Conservation (phyloP, 2,113 vertebrate species). For the Myotis brandtii region DNA sequence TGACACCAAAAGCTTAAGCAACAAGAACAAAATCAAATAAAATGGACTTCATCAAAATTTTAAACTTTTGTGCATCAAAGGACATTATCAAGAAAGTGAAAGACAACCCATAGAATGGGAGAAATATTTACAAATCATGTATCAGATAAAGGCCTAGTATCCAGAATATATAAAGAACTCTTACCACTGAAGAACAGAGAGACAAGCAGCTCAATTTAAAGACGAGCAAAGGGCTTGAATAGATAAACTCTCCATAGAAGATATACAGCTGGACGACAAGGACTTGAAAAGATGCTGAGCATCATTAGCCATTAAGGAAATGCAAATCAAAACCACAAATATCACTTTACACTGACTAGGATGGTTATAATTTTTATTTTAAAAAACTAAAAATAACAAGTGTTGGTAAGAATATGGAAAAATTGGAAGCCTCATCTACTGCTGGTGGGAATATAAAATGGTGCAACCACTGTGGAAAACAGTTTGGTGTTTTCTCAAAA, state of each 20-base stretch:
- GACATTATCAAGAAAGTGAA: background rate
- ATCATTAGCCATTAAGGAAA: background rate
- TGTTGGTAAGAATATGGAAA: background rate
- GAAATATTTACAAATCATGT: background rate
- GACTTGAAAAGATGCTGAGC: background rate
- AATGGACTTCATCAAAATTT: background rate
- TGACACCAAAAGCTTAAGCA: background rate
- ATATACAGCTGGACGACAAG: background rate
- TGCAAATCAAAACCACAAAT: background rate
- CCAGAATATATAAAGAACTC: background rate
- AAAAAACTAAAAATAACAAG: background rate
- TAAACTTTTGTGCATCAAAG: background rate
- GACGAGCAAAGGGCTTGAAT: background rate
- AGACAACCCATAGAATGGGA: background rate
- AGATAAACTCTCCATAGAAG: background rate
- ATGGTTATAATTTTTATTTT: background rate
- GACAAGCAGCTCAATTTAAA: background rate
- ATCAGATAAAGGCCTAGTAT: background rate
- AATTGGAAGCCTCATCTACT: rapidly evolving
- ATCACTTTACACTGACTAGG: background rate
- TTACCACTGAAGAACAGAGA: background rate
- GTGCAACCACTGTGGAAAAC: background rate
- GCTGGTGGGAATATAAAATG: background rate
- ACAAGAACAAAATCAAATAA: background rate
- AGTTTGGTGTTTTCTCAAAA: background rate